These are phyloP conservation scores for Dipus sagitta DNA, from an alignment of 2,797 vertebrate species.

Conservation along the genomic window DNA sequence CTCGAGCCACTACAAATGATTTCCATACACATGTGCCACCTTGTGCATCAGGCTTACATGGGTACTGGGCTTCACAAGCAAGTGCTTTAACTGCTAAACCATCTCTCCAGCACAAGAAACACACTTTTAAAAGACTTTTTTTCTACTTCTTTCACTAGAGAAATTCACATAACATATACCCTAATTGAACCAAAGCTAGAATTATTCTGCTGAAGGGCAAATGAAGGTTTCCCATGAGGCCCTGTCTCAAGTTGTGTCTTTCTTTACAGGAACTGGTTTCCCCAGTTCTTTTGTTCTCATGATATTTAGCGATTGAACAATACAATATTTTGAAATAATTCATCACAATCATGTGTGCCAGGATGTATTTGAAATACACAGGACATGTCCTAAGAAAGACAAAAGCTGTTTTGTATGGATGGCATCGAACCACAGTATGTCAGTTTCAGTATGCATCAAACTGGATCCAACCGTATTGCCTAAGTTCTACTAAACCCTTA, in stretches of 20 bases:
- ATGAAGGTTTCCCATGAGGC: constrained; percentile 49
- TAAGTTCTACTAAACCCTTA: constrained; percentile 20
- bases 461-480: constrained; percentile 29
- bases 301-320: constrained; percentile 66
- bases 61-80: no score
- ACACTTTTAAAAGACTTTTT: neutral
- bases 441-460: constrained; percentile 55
- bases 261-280: constrained; percentile 68
- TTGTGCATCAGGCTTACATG: no score
- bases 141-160: neutral
- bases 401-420: constrained; percentile 66
- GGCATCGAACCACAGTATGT: neutral
- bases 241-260: constrained; percentile 37
- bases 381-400: constrained; percentile 74
- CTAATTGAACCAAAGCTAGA: constrained; percentile 25
- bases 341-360: constrained; percentile 59
- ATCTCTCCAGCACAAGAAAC: no score
- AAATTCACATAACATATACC: neutral
- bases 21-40: no score
- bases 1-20: no score
- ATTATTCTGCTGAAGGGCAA: constrained; percentile 48
- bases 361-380: constrained; percentile 69
- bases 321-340: constrained; percentile 74
- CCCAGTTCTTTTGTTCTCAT: constrained; percentile 67
- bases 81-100: no score